Conservation (phyloP, 2,888 invertebrate species). For the Coleophora deauratella region DNA sequence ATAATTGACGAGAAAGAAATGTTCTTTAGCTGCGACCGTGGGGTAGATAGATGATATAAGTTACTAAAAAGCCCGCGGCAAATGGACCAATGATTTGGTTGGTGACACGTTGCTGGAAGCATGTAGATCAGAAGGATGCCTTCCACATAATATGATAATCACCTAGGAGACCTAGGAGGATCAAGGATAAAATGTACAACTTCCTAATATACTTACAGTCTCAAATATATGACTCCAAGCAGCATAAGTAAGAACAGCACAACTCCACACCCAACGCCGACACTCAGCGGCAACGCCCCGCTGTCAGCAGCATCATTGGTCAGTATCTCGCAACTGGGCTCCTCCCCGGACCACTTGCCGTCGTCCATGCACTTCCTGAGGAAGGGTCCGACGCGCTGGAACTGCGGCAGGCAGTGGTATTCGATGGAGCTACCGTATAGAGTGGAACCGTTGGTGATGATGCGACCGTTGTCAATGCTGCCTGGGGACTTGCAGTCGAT, state of each 20-base stretch:
- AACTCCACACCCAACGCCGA: slow-evolving; percentile 88
- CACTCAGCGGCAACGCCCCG: slow-evolving; percentile 83
- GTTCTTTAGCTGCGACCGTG: no score
- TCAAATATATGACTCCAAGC: slow-evolving; percentile 85
- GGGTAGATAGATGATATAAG: no score
- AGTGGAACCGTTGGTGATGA: slow-evolving; percentile 89
- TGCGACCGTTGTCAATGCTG: slow-evolving; percentile 87
- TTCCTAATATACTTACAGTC: slow-evolving; percentile 83
- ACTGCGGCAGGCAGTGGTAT: slow-evolving; percentile 91
- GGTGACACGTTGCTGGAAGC: no score
- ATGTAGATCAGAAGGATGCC: no score
- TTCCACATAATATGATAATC: not conserved
- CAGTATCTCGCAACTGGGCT: slow-evolving; percentile 85
- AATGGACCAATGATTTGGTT: no score
- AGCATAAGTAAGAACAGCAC: slow-evolving; percentile 85
- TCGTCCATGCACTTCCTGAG: slow-evolving; percentile 88
- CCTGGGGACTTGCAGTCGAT: slow-evolving; percentile 89
- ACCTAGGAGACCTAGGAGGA: not conserved
- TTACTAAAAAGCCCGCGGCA: no score
- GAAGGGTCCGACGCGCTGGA: slow-evolving; percentile 86
- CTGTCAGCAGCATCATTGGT: slow-evolving; percentile 81
- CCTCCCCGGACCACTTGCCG: slow-evolving; percentile 90
- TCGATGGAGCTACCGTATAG: slow-evolving; percentile 89
- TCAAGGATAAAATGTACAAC: not conserved
- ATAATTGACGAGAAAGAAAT: no score